phyloP scores from a whole-genome alignment of 2,113 vertebrate genomes.

The Tiliqua scincoides region DNA sequence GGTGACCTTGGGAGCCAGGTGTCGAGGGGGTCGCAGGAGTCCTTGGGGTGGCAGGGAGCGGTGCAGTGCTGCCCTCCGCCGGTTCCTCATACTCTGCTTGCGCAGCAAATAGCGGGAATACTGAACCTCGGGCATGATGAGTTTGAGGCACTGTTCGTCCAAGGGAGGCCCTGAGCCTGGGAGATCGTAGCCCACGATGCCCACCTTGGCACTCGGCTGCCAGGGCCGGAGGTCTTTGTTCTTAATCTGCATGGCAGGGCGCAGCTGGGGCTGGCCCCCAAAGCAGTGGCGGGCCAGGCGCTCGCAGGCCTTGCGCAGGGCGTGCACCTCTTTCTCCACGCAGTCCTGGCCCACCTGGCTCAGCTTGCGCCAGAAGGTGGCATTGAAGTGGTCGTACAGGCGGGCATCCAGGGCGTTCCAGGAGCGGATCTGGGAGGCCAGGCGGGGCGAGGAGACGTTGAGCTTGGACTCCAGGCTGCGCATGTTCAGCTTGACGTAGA shows the following conservation, averaged over 20 bases:
- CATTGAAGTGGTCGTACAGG: constrained; percentile 87
- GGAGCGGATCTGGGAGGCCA: constrained; percentile 73
- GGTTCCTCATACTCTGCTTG: constrained; percentile 76
- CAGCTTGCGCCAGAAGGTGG: constrained; percentile 83
- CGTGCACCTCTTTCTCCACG: constrained; percentile 80
- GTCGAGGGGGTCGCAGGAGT: neutral
- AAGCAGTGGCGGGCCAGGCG: constrained; percentile 81
- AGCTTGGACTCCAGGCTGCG: constrained; percentile 78
- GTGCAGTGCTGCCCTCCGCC: constrained; percentile 40
- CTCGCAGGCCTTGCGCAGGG: constrained; percentile 78
- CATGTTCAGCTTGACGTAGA: constrained; percentile 88
- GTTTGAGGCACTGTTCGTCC: constrained; percentile 83
- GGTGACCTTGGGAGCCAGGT: neutral
- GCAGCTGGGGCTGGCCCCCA: constrained; percentile 70
- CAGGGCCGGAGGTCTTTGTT: constrained; percentile 87
- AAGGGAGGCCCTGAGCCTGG: constrained; percentile 45
- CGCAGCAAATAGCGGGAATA: constrained; percentile 81
- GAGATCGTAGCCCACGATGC: constrained; percentile 88
- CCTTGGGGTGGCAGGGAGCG: neutral
- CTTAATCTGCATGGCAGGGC: constrained; percentile 79
- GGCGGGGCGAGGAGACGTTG: constrained; percentile 66
- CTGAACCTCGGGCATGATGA: constrained; percentile 85
- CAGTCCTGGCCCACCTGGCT: constrained; percentile 74
- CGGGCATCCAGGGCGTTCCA: constrained; percentile 85
- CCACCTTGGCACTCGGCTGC: constrained; percentile 85